phyloP scores from a whole-genome alignment of 2,888 invertebrate genomes.

The Phragmatobia fuliginosa region DNA sequence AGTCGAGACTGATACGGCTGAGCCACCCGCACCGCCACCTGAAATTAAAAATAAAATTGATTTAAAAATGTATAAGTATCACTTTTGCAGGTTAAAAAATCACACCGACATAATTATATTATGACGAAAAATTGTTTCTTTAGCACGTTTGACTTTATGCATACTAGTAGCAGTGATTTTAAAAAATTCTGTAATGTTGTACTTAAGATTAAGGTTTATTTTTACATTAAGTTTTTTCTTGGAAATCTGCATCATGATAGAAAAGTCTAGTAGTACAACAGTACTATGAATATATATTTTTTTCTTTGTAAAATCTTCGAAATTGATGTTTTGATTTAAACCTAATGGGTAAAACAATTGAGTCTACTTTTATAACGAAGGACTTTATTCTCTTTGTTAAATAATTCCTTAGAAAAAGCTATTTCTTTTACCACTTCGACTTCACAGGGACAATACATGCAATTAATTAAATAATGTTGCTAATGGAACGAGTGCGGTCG shows the following conservation, averaged over 20 bases:
- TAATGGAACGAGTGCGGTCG: conserved; percentile 7
- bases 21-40: conserved; percentile 72
- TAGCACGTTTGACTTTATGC: not conserved
- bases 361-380: not conserved
- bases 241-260: no score
- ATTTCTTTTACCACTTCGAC: conserved; percentile 6
- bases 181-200: not conserved
- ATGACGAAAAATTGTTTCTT: not conserved
- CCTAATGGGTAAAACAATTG: not conserved
- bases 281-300: no score
- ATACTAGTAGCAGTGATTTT: not conserved
- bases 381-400: not conserved
- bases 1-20: conserved; percentile 81
- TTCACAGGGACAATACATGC: not conserved
- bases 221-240: no score
- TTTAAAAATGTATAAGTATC: not conserved
- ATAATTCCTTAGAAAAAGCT: not conserved
- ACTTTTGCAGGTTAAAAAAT: not conserved
- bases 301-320: no score
- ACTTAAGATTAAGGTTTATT: no score
- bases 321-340: no score
- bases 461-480: conserved; percentile 12
- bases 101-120: not conserved
- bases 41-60: conserved; percentile 53
- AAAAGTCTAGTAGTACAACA: no score